Evolutionary conservation across 2,888 invertebrate species (phyloP).

Genomic region (Micropterix aruncella): DNA sequence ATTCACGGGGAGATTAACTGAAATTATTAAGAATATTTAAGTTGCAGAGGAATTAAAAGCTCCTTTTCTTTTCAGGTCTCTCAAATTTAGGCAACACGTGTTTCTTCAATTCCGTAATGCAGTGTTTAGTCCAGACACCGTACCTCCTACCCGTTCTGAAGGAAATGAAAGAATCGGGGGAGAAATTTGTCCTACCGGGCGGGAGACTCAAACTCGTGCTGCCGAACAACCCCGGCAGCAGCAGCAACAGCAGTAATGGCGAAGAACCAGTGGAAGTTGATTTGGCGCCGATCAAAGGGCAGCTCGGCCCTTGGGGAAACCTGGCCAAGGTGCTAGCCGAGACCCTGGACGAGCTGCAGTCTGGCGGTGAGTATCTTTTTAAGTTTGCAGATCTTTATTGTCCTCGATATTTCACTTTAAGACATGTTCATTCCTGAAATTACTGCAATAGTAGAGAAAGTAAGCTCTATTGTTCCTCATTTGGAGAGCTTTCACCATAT

Average conservation of each 20-base stretch:
- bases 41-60: too few relatives aligned
- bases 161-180: constrained; percentile 53
- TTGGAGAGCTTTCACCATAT: too few relatives aligned
- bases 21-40: too few relatives aligned
- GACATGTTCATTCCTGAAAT: neutral
- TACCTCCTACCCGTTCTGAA: constrained; percentile 53
- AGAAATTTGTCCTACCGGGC: constrained; percentile 58
- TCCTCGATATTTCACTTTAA: neutral
- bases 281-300: constrained; percentile 48
- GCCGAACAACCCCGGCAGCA: constrained; percentile 13
- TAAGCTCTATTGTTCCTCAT: constrained; percentile 8
- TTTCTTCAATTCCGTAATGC: constrained; percentile 94
- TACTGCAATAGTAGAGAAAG: too few relatives aligned
- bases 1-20: too few relatives aligned
- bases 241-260: constrained; percentile 18
- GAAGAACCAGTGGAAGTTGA: constrained; percentile 37
- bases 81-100: constrained; percentile 92
- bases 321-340: constrained; percentile 54
- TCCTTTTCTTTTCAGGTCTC: too few relatives aligned
- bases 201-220: constrained; percentile 41
- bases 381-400: too few relatives aligned
- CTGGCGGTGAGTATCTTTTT: constrained; percentile 18
- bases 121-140: constrained; percentile 80
- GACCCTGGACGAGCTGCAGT: constrained; percentile 54
- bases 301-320: constrained; percentile 52